Conservation (phyloP, 2,888 invertebrate genomes). For the Hololepta plana region DNA sequence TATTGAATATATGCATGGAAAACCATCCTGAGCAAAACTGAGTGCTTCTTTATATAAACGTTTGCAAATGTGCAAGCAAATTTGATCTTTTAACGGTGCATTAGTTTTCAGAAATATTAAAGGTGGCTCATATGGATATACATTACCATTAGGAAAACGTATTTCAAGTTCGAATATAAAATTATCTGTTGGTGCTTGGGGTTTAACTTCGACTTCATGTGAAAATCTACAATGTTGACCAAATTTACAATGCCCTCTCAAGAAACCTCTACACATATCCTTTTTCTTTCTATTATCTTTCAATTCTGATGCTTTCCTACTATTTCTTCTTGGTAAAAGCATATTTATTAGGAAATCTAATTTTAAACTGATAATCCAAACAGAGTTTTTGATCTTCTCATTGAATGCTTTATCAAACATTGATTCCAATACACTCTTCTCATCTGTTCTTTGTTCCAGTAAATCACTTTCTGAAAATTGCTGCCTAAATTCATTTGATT, state of each 20-base stretch:
- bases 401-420: constrained; percentile 55
- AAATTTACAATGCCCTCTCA: constrained; percentile 50
- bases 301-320: constrained; percentile 27
- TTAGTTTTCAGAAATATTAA: constrained; percentile 48
- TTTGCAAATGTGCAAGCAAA: constrained; percentile 45
- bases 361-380: constrained; percentile 53
- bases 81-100: constrained; percentile 41
- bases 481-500: constrained; percentile 13
- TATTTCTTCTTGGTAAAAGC: constrained; percentile 28
- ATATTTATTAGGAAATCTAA: constrained; percentile 42
- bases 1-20: constrained; percentile 53
- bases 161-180: constrained; percentile 49
- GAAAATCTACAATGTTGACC: constrained; percentile 57
- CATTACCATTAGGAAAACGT: constrained; percentile 48
- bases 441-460: constrained; percentile 47
- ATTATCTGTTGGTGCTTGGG: constrained; percentile 26
- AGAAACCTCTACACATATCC: constrained; percentile 38
- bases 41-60: constrained; percentile 51
- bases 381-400: constrained; percentile 45
- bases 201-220: constrained; percentile 35
- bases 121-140: constrained; percentile 60
- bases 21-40: constrained; percentile 43
- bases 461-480: constrained; percentile 34
- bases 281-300: constrained; percentile 22
- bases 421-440: constrained; percentile 55